These are phyloP conservation scores for Epicampocera succincta DNA, from an alignment of 2,888 invertebrate species.

Conservation along the genomic window DNA sequence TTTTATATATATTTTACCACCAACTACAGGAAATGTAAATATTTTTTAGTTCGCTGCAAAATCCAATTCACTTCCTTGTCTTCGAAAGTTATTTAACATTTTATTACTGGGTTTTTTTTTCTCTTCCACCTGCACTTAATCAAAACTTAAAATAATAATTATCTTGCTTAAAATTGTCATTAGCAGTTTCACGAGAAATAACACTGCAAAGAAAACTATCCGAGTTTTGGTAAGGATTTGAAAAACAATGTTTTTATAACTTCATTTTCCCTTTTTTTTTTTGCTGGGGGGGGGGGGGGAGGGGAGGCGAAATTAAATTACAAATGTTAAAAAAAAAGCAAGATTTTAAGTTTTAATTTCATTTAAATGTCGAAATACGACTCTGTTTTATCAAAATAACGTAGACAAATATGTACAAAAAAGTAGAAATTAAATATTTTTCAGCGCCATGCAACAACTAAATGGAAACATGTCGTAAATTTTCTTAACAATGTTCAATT, in stretches of 20 bases:
- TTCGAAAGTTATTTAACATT: slow-evolving; percentile 9
- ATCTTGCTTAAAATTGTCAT: slow-evolving; percentile 24
- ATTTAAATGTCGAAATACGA: too few species aligned
- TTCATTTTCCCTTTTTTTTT: slow-evolving; percentile 36
- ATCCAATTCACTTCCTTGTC: slow-evolving; percentile 12
- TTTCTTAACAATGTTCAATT: neutral
- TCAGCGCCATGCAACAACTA: too few species aligned
- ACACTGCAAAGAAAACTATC: slow-evolving; percentile 32
- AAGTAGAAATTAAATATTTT: too few species aligned
- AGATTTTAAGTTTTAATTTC: too few species aligned
- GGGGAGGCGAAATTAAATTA: neutral
- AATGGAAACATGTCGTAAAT: too few species aligned
- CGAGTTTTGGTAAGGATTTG: slow-evolving; percentile 12
- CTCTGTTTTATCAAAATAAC: too few species aligned
- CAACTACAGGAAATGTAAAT: slow-evolving; percentile 28
- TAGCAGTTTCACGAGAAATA: slow-evolving; percentile 25
- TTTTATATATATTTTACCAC: neutral
- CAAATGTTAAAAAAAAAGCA: too few species aligned
- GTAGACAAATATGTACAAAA: too few species aligned
- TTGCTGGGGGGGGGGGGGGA: too few species aligned
- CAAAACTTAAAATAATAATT: slow-evolving; percentile 45
- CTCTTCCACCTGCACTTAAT: slow-evolving; percentile 34
- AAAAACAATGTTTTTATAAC: slow-evolving; percentile 58
- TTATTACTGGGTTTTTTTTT: neutral
- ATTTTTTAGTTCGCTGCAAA: slow-evolving; percentile 6